phyloP scores from a whole-genome alignment of 2,888 invertebrate species.

The Cosmia pyralina region DNA sequence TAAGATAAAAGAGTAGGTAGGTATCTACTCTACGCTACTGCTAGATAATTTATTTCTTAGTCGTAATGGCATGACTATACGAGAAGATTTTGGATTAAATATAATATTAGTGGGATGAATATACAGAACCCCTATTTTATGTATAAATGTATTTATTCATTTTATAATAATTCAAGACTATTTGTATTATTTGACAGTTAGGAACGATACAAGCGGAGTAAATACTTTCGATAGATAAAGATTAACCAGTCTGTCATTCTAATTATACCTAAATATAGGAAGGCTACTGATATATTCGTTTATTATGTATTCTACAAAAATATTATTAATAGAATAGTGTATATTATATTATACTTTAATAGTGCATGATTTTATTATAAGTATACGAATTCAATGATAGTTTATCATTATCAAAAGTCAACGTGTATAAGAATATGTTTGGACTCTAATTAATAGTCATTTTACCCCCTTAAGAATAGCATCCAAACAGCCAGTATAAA shows the following conservation, averaged over 20 bases:
- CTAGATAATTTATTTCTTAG: slow-evolving; percentile 20
- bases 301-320: slow-evolving; percentile 49
- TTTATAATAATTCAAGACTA: slow-evolving; percentile 39
- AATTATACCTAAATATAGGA: slow-evolving; percentile 43
- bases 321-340: slow-evolving; percentile 37
- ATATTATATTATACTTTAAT: slow-evolving; percentile 32
- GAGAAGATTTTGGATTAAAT: slow-evolving; percentile 30
- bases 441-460: not conserved
- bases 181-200: slow-evolving; percentile 44
- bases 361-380: slow-evolving; percentile 42
- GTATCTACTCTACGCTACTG: slow-evolving; percentile 27
- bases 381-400: not conserved
- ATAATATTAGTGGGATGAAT: slow-evolving; percentile 49
- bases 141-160: slow-evolving; percentile 30
- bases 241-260: slow-evolving; percentile 61
- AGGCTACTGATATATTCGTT: slow-evolving; percentile 55
- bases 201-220: slow-evolving; percentile 62
- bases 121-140: slow-evolving; percentile 35
- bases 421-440: not conserved
- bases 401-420: not conserved
- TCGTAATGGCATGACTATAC: slow-evolving; percentile 19
- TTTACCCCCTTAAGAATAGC: too few species aligned
- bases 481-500: too few species aligned
- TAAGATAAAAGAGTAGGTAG: not conserved
- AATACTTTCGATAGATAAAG: slow-evolving; percentile 49